Evolutionary conservation across 2,113 vertebrate genomes (phyloP), one percentile per base, ranked within the genome.

Genomic region (Aegithalos caudatus): DNA sequence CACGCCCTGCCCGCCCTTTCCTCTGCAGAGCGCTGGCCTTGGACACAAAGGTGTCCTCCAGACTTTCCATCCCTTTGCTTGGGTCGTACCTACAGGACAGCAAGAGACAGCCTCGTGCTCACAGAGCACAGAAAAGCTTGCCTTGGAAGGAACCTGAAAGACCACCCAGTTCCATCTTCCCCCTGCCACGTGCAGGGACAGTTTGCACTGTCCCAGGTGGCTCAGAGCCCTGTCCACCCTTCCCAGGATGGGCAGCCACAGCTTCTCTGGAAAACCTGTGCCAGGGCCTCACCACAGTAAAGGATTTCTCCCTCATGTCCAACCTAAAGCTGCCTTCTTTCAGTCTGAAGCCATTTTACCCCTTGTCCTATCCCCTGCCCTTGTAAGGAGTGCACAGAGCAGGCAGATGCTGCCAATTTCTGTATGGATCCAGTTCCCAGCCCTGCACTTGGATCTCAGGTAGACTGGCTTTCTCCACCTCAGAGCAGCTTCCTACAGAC

Each of bases 11-110:
- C 80, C 99, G 97, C 9, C 99, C 99, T 95, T 97, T 99, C 92
- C 99, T 99, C 95, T 99, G 99, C 93, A 99, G 95, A 11, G 99
- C 99, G 3, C 98, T 99, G 87, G 99, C 99, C 86, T 98, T 98
- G 60, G 99, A 99, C 47, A 99, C 99, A 97, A 99, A 99, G 1
- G 98, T 98, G 48, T 99, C 99, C 97, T 99, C 99, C 94, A 99
- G 97, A 95, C 99, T 99, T 96, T 99, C 99, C 99, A 99, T 99
- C 95, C 99, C 98, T 96, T 99, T 99, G 92, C 98, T 96, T 27
- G 99, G 99, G 84, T 99, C 99, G 0, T 99, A 99, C 83, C 99
- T 99, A 79, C 19, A 87, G 72, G 61, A 67, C 10, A 81, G 89
- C 60, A 85, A 76, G 40, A 93, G 86, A 81, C 10, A 56, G 14